Evolutionary conservation across 2,113 vertebrate genomes (phyloP), one percentile per base, ranked within the genome.

Genomic region (Chascanopsetta lugubris): DNA sequence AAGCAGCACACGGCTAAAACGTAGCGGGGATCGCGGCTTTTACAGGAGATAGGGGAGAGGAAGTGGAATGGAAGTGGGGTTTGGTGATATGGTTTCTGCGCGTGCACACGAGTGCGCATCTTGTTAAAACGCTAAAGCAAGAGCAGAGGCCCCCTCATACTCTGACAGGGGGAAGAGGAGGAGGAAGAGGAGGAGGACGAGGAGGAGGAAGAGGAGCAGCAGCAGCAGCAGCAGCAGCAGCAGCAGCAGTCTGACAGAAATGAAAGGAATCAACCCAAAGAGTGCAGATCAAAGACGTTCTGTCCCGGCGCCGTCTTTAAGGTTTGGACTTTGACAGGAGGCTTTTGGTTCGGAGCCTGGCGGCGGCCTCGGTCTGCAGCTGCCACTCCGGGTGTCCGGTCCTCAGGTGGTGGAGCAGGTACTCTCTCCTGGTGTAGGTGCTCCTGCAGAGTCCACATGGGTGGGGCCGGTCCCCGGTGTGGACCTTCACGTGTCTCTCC

Each of bases 41-140:
- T 58, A 75, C 78, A 36, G 73, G 59, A 7, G 62, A 68, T 13
- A 24, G 17, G 18, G 49, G 9, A 26, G 56, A 59, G 43, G 53
- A 25, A 36, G 10, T 3, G 10, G 24, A 26, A 15, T 11, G 10
- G 42, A 29, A 13, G 51, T 17, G 24, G 25, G 30, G 27, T 24
- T 22, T 18, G n/a, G 22, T 54, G 40, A 7, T 20, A 22, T 34
- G 47, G 21, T 46, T 68, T 45, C 36, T 38, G 36, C 17, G 47
- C 9, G 26, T 29, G 17, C 25, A 30, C 49, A 51, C 49, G 34
- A 25, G 55, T 49, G 40, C 34, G 57, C 9, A 32, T 79, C 76
- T 75, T 61, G 61, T 79, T 88, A 82, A 80, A 79, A 72, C 68
- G 24, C 56, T 77, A 80, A 83, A 82, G 73, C 69, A n/a, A n/a